Base-by-base conservation (phyloP, 2,797 vertebrate species). In the Enoplosus armatus region DNA sequence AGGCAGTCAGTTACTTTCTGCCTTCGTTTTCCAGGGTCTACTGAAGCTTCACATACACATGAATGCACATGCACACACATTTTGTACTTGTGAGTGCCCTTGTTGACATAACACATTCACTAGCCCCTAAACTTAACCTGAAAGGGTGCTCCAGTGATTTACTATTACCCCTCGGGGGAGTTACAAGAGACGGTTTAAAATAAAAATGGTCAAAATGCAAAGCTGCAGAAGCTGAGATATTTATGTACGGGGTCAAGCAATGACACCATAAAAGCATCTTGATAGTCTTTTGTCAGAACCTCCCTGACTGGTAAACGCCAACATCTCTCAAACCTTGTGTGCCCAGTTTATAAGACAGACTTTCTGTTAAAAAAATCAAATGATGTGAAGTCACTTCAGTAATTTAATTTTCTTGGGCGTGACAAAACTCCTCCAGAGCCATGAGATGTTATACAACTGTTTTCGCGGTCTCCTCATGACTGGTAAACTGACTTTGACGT, bases 11-110 rank as follows among this genome's bases (percentile, higher is more conserved):
- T 66, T 26, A 50, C 41, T 65, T 63, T 77, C 14, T 59, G 51
- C 43, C n/a, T 65, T 72, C n/a, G 47, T 67, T 55, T 51, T 41
- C 14, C 2, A 33, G 16, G 45, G 68, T 64, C 35, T 47, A 54
- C 70, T 26, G 22, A 71, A 54, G 56, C 47, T 48, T 75, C 29
- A 61, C 50, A 59, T 20, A 54, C 26, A 53, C 47, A 64, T 31
- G 31, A 61, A 65, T 18, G 26, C 68, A 75, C 68, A 75, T 1
- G 15, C 43, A 45, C 10, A 51, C 58, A 65, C 12, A 47, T n/a
- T 41, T 50, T 65, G 5, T 61, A 48, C 8, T 31, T 51, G 24
- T 20, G 27, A 50, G 56, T 43, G 54, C 12, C 5, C 5, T 26
- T 8, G 18, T 10, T 74, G 51, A 62, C 56, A 65, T 65, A n/a